Evolutionary conservation across 2,797 vertebrate species (phyloP), one percentile per base, ranked within the genome.

Genomic region (Sebastes hubbsi): DNA sequence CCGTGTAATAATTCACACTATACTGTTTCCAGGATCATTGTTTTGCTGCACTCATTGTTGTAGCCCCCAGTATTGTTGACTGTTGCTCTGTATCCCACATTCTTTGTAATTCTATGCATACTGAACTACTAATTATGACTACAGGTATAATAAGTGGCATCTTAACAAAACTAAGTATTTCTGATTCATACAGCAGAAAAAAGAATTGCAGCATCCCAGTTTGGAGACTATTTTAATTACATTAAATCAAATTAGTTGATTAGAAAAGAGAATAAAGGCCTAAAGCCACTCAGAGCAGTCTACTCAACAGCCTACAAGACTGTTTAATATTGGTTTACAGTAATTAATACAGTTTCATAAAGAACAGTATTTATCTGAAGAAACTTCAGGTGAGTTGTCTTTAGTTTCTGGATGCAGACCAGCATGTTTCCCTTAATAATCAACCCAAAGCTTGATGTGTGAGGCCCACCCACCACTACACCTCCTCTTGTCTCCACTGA

Each of bases 401-500:
- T 24, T 18, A 60, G 34, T 29, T 56, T 80, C 54, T 65, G 20
- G 14, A 14, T 27, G 3, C 64, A 63, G 27, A 61, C 61, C 55
- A 42, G 32, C 18, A 4, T 27, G 25, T 13, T 55, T 65, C 25
- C 58, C 81, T 68, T 9, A 36, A 8, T 83, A 69, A 71, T 87
- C 36, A 72, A 78, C 72, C 79, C 14, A 56, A 80, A 79, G 34
- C 0, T 3, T 75, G 61, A 74, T 8, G 63, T 5, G 61, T n/a
- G 67, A 25, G 7, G 42, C 67, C 84, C 79, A 62, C 79, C 71
- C 89, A 81, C 59, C 76, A 56, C 80, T 30, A 69, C 73, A 75
- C 83, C 87, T 68, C 78, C 72, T 71, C 69, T 59, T 29, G 61
- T 66, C 72, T 56, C 80, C 77, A 80, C 84, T 87, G 80, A 89